Base-by-base conservation (phyloP, 2,797 vertebrate genomes). In the Xyrichtys novacula region DNA sequence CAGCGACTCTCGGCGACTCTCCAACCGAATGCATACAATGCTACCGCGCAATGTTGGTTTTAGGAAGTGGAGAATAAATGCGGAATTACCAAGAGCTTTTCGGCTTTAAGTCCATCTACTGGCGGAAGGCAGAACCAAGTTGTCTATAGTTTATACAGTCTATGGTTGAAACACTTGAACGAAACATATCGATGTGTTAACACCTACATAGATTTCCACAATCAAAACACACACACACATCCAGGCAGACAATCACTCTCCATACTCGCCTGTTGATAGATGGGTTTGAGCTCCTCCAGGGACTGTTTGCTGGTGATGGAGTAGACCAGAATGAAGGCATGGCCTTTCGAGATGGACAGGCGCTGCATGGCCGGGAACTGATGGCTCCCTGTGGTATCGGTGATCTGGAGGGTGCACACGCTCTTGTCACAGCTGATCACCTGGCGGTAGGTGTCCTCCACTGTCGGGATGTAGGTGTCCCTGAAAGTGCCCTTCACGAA, bases 381-480 rank as follows among this genome's bases (percentile, higher is more conserved):
- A 89, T 97, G 96, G 85, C 96, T 97, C 77, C 96, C 96, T 0
- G 96, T 97, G 76, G 96, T 97, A 93, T 97, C 96, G 0, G 96
- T 97, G 93, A 97, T 97, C 92, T 97, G 96, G 65, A 97, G 93
- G 0, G 96, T 97, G 92, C 96, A 97, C 80, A 97, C 95, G 44
- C 96, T 97, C 91, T 97, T 97, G 86, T 97, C 96, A 0, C 96
- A 97, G 94, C 96, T 97, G 94, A 97, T 97, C 86, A 98, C 97
- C 92, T 98, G 97, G 53, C 96, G 94, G 88, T 98, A 99, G 17
- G 97, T 98, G 94, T 99, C 97, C 95, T 98, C 97, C 6, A 99
- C 96, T 1, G 97, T 98, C 76, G 97, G 97, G 91, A 98, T 98
- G 92, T 98, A 98, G 63, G 96, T 97, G 91, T 98, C 97, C 1